Conservation (phyloP, 2,113 vertebrate genomes). For the Gulo gulo region DNA sequence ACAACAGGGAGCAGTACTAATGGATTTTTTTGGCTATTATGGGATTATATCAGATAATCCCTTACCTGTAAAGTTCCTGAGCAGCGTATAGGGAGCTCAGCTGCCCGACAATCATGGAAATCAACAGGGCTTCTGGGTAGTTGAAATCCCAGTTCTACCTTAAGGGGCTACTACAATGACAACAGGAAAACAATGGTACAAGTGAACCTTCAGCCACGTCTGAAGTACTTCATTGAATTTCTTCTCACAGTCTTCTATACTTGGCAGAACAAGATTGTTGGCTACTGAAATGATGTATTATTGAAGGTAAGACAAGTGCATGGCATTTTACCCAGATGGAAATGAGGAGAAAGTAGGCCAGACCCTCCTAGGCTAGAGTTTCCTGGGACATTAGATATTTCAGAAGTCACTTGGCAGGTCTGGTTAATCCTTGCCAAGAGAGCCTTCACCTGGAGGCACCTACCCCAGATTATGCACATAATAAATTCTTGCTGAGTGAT, state of each 20-base stretch:
- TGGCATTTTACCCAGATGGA: background rate
- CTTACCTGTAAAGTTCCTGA: slow-evolving; percentile 39
- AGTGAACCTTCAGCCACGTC: background rate
- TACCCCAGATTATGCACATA: background rate
- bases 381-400: background rate
- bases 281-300: slow-evolving; percentile 1
- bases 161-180: background rate
- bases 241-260: background rate
- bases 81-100: background rate
- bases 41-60: slow-evolving; percentile 41
- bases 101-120: background rate
- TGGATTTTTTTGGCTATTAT: background rate
- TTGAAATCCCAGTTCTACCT: slow-evolving; percentile 18
- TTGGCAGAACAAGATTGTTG: background rate
- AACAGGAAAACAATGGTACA: background rate
- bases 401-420: background rate
- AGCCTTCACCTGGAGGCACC: background rate
- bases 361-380: background rate
- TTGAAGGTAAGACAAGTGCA: slow-evolving; percentile 5
- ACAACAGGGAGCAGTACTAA: background rate
- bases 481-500: background rate
- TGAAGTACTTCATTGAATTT: background rate
- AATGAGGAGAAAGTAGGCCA: background rate
- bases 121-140: background rate
- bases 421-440: slow-evolving; percentile 14